Evolutionary conservation across 2,888 invertebrate species (phyloP).

Genomic region (Volucella bombylans): DNA sequence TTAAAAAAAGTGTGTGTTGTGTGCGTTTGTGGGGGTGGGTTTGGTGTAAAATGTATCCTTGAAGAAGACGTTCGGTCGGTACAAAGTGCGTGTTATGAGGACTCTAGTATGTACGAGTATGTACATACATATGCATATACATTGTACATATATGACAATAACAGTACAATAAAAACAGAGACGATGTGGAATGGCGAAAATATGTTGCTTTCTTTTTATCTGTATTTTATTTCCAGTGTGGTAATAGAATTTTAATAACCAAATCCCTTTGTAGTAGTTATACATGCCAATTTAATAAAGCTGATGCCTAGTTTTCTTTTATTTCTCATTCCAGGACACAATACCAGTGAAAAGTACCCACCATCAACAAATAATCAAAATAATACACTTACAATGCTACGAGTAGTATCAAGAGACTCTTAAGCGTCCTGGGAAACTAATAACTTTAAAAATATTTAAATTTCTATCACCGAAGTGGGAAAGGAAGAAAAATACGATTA

Average conservation of each 20-base stretch:
- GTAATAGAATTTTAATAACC: slow-evolving; percentile 40
- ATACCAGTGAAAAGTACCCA: slow-evolving; percentile 20
- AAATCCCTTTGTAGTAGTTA: slow-evolving; percentile 3
- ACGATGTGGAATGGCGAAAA: slow-evolving; percentile 16
- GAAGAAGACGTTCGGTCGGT: slow-evolving; percentile 7
- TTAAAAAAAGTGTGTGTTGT: not conserved
- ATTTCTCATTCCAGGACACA: slow-evolving; percentile 57
- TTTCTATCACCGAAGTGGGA: slow-evolving; percentile 13
- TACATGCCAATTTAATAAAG: slow-evolving; percentile 36
- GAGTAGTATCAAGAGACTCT: slow-evolving; percentile 2
- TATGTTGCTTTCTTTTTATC: not conserved
- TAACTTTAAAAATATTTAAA: slow-evolving; percentile 33
- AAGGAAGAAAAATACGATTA: not conserved
- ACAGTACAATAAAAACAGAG: slow-evolving; percentile 18
- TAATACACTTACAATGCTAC: not conserved
- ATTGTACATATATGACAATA: not conserved
- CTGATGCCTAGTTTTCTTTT: slow-evolving; percentile 56
- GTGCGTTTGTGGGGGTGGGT: slow-evolving; percentile 19
- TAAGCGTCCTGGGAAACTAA: slow-evolving; percentile 35
- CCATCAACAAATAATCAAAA: not conserved
- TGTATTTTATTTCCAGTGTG: slow-evolving; percentile 16
- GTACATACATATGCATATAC: no score
- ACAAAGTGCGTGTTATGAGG: slow-evolving; percentile 19
- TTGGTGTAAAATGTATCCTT: slow-evolving; percentile 9
- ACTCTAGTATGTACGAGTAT: slow-evolving; percentile 27